Conservation (phyloP, 2,888 invertebrate genomes). For the Spialia ferax region DNA sequence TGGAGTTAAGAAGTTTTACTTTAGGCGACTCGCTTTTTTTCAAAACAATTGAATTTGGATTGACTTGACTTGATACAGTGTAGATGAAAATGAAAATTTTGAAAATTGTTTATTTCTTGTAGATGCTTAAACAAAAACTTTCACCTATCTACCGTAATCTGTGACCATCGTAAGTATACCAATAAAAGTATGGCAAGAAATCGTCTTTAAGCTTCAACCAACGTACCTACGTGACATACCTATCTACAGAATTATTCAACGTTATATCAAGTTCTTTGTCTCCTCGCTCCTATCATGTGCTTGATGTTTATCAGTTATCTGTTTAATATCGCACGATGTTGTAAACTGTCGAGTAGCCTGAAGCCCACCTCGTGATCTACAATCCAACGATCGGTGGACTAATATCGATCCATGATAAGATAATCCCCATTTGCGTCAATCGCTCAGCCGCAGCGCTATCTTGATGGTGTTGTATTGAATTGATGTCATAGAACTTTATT, state of each 20-base stretch:
- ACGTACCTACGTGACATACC: too few relatives aligned
- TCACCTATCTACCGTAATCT: too few relatives aligned
- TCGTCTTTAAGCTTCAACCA: too few relatives aligned
- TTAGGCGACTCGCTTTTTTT: too few relatives aligned
- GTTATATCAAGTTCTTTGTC: neutral
- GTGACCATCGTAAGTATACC: neutral
- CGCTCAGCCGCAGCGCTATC: slow-evolving; percentile 48
- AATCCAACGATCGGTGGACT: slow-evolving; percentile 45
- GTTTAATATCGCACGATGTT: slow-evolving; percentile 19
- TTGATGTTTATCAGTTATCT: slow-evolving; percentile 12
- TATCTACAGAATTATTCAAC: slow-evolving; percentile 12
- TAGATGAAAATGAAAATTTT: too few relatives aligned
- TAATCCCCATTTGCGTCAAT: slow-evolving; percentile 56
- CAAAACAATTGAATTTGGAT: too few relatives aligned
- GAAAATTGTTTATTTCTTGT: too few relatives aligned
- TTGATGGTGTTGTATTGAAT: slow-evolving; percentile 42
- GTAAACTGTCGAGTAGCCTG: slow-evolving; percentile 8
- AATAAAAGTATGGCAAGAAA: too few relatives aligned
- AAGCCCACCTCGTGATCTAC: slow-evolving; percentile 47
- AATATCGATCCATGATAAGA: slow-evolving; percentile 49
- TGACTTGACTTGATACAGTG: too few relatives aligned
- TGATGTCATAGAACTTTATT: slow-evolving; percentile 54
- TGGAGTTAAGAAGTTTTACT: too few relatives aligned
- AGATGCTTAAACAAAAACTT: too few relatives aligned
- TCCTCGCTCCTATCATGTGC: neutral